Evolutionary conservation across 2,113 vertebrate species (phyloP).

Genomic region (Lophotis ruficrista): DNA sequence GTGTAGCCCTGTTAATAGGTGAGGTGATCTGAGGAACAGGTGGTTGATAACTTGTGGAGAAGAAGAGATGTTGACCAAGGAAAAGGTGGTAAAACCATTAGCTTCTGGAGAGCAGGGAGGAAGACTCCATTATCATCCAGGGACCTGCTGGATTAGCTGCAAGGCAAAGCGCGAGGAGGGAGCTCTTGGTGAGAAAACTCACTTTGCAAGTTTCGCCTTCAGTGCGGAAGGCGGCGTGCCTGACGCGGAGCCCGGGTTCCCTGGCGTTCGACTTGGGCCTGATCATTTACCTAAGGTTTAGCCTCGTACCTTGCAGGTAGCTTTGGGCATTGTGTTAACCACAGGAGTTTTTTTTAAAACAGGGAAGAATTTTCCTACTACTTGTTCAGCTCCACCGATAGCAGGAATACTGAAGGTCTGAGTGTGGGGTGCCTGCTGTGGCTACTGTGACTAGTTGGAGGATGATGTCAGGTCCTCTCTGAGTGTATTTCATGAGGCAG

Average conservation of each 20-base stretch:
- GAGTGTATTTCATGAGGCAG: background rate
- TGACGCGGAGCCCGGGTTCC: background rate
- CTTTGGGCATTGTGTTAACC: background rate
- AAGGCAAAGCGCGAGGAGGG: background rate
- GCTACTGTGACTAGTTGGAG: background rate
- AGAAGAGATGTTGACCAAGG: background rate
- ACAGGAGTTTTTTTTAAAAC: background rate
- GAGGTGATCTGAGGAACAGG: background rate
- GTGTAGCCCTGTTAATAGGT: background rate
- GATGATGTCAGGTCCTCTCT: background rate
- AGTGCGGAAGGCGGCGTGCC: accelerated
- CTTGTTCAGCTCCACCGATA: background rate
- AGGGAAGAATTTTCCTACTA: background rate
- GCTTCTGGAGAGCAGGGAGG: background rate
- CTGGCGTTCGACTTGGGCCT: background rate
- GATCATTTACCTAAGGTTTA: accelerated
- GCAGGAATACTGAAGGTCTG: accelerated
- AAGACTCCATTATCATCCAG: background rate
- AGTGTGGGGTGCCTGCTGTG: background rate
- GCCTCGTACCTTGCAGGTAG: background rate
- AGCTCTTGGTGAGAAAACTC: background rate
- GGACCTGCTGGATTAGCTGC: background rate
- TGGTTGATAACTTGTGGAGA: background rate
- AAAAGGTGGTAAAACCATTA: background rate
- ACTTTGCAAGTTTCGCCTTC: background rate